Conservation (phyloP, 1,140 invertebrate genomes). For the Pseudomyrmex cubaensis region DNA sequence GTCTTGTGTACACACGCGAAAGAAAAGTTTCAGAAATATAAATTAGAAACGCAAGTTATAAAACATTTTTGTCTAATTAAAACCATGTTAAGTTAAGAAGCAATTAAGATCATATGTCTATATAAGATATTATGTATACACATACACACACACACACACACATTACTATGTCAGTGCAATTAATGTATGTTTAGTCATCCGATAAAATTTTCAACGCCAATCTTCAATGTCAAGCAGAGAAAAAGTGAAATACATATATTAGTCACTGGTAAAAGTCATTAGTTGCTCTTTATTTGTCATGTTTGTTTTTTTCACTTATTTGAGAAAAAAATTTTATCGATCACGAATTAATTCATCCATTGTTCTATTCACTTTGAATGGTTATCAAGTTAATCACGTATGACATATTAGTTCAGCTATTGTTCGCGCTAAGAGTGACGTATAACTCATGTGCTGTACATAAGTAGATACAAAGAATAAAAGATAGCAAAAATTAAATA, state of each 20-base stretch:
- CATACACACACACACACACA: too few relatives aligned
- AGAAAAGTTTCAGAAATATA: not conserved
- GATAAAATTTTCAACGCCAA: not conserved
- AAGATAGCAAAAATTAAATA: not conserved
- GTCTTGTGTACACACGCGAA: not conserved
- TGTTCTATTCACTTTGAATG: not conserved
- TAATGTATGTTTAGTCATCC: not conserved
- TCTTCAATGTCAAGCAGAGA: not conserved
- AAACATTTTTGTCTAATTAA: too few relatives aligned
- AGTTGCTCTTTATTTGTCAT: not conserved
- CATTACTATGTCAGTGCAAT: not conserved
- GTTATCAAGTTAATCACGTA: not conserved
- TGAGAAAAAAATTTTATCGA: slow-evolving; percentile 19
- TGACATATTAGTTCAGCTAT: slow-evolving; percentile 10
- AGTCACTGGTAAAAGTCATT: not conserved
- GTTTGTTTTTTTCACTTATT: not conserved
- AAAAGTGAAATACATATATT: not conserved
- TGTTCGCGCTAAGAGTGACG: not conserved
- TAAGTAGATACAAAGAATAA: not conserved
- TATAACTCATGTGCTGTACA: not conserved
- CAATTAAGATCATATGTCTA: not conserved
- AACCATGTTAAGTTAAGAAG: not conserved
- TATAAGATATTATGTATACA: too few relatives aligned
- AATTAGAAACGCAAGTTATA: too few relatives aligned
- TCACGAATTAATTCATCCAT: not conserved